Evolutionary conservation across 2,797 vertebrate genomes (phyloP), one percentile per base, ranked within the genome.

Genomic region (Phataginus tetradactyla): DNA sequence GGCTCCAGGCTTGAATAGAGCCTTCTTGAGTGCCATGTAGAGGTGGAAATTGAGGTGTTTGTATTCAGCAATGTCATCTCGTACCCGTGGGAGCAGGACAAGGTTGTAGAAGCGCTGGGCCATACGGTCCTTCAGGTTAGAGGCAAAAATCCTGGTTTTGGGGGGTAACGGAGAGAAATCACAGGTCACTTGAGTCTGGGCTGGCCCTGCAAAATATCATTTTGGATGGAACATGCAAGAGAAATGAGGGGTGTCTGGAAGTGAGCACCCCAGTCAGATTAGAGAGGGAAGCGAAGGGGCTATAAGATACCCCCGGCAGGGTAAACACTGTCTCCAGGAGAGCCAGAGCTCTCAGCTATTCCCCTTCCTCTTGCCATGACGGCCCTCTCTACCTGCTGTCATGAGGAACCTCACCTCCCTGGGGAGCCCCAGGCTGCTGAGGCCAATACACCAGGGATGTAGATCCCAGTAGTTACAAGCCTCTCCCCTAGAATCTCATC

Each of bases 101-200:
- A 99, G 98, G 98, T 99, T 99, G 97, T 99, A 99, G 98, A 99
- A 99, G 5, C 99, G 98, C 98, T 99, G 99, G 6, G 99, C 99
- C 99, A 99, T 99, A 93, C 99, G 98, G 96, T 99, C 99, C 96
- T 99, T 99, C 93, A 99, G 98, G 97, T 99, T 99, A 39, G 99
- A 99, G 0, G 99, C 99, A 97, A 99, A 99, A 94, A 99, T 99
- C 98, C 99, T 99, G 90, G 34, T 20, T 75, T 89, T 29, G n/a
- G 21, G n/a, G 55, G n/a, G 37, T 3, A 55, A 92, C 55, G 14
- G 15, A 18, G 2, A 4, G 69, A 80, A 32, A 85, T 53, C 29
- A 13, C 34, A 42, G 87, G 55, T 98, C 71, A 97, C 21, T 3
- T 10, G 55, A 49, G 83, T 37, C 49, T 72, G 32, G 53, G 49